Evolutionary conservation across 2,113 vertebrate species (phyloP).

Genomic region (Prolemur simus): DNA sequence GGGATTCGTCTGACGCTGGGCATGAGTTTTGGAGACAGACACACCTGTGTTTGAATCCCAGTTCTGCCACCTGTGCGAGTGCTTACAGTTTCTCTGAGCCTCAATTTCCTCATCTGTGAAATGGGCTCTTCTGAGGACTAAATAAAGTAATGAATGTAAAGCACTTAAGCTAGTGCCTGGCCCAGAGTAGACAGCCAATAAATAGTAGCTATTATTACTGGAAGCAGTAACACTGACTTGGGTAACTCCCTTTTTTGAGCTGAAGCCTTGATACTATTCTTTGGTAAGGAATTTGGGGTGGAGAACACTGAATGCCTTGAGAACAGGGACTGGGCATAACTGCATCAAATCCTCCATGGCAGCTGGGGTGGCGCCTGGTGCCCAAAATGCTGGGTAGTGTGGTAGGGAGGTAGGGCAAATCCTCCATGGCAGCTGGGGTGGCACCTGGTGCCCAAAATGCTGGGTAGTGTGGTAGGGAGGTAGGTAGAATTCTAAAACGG

Average conservation of each 20-base stretch:
- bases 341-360: too few species aligned
- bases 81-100: neutral
- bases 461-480: neutral
- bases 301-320: neutral
- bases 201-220: neutral
- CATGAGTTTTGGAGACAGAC: neutral
- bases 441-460: neutral
- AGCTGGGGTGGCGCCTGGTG: too few species aligned
- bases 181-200: neutral
- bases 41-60: neutral
- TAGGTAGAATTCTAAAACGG: neutral
- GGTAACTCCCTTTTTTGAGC: neutral
- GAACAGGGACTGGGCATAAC: neutral
- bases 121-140: neutral
- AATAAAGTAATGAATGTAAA: neutral
- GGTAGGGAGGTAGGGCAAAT: too few species aligned
- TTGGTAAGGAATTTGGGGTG: neutral
- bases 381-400: too few species aligned
- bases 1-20: neutral
- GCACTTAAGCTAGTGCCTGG: neutral
- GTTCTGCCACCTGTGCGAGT: neutral
- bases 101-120: neutral
- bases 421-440: neutral
- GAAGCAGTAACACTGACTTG: neutral
- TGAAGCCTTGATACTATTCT: neutral